phyloP scores from a whole-genome alignment of 2,888 invertebrate species.

The Pachymerium ferrugineum region DNA sequence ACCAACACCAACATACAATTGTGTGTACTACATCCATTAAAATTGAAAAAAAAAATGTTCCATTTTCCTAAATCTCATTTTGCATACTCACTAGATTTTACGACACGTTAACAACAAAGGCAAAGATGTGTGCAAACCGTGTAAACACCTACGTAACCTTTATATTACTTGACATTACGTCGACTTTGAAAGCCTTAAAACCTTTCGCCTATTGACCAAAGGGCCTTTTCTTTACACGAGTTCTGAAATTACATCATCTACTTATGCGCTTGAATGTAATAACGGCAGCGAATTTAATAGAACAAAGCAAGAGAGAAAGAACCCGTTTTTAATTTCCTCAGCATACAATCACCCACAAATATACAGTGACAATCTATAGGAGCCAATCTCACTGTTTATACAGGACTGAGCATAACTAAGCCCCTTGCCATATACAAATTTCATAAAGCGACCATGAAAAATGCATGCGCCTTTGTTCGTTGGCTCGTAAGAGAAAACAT shows the following conservation, averaged over 20 bases:
- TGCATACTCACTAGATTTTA: too few species aligned
- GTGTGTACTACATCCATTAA: not conserved
- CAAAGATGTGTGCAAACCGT: too few species aligned
- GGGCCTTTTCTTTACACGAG: not conserved
- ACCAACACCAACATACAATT: not conserved
- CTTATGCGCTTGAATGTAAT: constrained; percentile 2
- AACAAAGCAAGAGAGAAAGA: not conserved
- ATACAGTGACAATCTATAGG: constrained; percentile 13
- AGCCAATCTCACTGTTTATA: constrained; percentile 22
- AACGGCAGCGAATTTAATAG: not conserved
- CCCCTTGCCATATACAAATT: constrained; percentile 8
- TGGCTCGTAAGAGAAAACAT: constrained; percentile 27
- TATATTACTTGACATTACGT: not conserved
- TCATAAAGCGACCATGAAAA: constrained; percentile 22
- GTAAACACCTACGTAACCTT: not conserved
- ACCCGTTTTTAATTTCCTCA: constrained; percentile 3
- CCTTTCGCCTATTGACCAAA: not conserved
- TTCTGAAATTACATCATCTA: not conserved
- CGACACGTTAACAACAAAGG: too few species aligned
- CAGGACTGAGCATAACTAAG: constrained; percentile 23
- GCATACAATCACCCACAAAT: not conserved
- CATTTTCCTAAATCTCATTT: too few species aligned
- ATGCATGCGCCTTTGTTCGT: constrained; percentile 19
- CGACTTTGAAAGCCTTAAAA: not conserved
- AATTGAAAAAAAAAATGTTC: not conserved